Conservation (phyloP, 2,113 vertebrate species). For the Mobula hypostoma region DNA sequence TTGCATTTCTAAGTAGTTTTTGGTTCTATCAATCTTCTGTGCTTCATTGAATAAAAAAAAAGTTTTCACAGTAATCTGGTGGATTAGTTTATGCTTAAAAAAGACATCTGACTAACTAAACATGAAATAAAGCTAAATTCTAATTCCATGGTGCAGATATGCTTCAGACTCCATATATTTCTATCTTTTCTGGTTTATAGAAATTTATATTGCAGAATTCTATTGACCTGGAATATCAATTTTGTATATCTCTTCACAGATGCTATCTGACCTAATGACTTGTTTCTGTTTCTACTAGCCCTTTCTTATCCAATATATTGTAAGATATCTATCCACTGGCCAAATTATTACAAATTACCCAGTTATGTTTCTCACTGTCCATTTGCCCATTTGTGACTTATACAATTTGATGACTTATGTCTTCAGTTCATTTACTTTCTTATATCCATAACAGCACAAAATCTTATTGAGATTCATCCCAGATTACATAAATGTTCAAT, state of each 20-base stretch:
- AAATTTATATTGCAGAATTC: background rate
- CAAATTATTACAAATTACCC: background rate
- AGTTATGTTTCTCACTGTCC: background rate
- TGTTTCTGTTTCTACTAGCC: too few species aligned
- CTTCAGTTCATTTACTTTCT: background rate
- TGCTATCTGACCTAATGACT: too few species aligned
- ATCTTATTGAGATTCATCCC: background rate
- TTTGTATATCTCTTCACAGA: too few species aligned
- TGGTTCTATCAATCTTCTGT: background rate
- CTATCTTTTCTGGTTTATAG: background rate
- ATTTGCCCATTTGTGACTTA: background rate
- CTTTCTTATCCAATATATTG: background rate
- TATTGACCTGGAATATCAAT: too few species aligned
- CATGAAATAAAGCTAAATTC: background rate
- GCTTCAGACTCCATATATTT: background rate
- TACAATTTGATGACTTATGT: background rate
- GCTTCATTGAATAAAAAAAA: background rate
- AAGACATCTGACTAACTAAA: background rate
- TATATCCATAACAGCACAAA: background rate
- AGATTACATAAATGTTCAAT: background rate
- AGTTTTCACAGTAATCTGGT: background rate
- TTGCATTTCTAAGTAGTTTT: background rate
- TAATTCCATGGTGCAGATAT: background rate
- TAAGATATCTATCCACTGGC: background rate
- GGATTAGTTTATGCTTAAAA: background rate